phyloP scores from a whole-genome alignment of 2,888 invertebrate genomes.

The Megastigmus dorsalis region DNA sequence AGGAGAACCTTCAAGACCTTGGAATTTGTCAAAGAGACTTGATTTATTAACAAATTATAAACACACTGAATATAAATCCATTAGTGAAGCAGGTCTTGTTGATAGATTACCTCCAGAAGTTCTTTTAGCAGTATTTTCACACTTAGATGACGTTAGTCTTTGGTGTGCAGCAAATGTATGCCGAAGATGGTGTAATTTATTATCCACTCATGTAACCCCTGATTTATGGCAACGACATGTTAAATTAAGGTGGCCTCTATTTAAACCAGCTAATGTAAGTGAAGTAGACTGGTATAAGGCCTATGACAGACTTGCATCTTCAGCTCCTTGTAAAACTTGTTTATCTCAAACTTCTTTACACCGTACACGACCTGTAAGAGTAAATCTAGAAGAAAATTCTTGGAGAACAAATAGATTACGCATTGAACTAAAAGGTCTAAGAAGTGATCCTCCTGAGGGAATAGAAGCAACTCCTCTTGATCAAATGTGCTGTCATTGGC shows the following conservation, averaged over 20 bases:
- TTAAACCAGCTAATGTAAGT: conserved; percentile 80
- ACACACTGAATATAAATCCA: conserved; percentile 67
- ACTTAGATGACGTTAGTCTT: conserved; percentile 93
- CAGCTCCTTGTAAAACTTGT: conserved; percentile 86
- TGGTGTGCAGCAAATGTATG: conserved; percentile 93
- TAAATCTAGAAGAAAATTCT: conserved; percentile 85
- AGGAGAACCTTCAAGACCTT: conserved; percentile 75
- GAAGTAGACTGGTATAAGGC: conserved; percentile 88
- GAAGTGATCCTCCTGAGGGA: conserved; percentile 89
- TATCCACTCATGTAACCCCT: conserved; percentile 85
- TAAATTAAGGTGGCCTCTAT: conserved; percentile 89
- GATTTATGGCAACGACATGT: conserved; percentile 88
- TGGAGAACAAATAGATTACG: conserved; percentile 88
- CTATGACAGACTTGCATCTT: conserved; percentile 76
- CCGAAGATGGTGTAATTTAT: conserved; percentile 87
- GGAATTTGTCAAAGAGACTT: conserved; percentile 79
- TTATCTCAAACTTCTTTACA: conserved; percentile 87
- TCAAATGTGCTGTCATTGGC: conserved; percentile 91
- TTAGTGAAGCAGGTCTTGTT: conserved; percentile 79
- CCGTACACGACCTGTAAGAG: conserved; percentile 78
- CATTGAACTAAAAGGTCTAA: conserved; percentile 83
- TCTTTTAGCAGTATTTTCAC: conserved; percentile 89
- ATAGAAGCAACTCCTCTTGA: conserved; percentile 89
- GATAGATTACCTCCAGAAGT: conserved; percentile 87
- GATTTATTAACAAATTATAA: conserved; percentile 78